Conservation (phyloP, 2,888 invertebrate genomes). For the Troides helena region DNA sequence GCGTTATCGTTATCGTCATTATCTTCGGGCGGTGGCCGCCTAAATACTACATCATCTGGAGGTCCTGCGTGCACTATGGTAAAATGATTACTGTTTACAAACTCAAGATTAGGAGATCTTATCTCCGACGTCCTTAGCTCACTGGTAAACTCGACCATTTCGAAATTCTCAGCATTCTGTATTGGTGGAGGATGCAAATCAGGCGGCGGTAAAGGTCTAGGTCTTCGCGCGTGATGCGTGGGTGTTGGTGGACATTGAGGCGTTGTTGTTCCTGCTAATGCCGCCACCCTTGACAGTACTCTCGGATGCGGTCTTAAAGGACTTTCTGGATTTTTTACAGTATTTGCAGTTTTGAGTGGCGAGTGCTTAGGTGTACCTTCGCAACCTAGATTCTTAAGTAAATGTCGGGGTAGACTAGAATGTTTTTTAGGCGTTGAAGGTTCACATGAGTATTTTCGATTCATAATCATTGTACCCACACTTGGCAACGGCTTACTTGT, state of each 20-base stretch:
- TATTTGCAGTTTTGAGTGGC: conserved; percentile 51
- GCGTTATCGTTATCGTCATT: conserved; percentile 71
- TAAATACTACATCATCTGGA: conserved; percentile 72
- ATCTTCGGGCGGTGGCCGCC: conserved; percentile 67
- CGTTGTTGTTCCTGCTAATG: conserved; percentile 76
- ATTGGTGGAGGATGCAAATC: conserved; percentile 77
- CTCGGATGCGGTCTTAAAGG: conserved; percentile 82
- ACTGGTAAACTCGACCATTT: conserved; percentile 74
- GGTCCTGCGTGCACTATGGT: conserved; percentile 76
- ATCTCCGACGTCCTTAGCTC: conserved; percentile 76
- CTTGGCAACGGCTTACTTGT: conserved; percentile 53
- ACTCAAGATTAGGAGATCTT: conserved; percentile 77
- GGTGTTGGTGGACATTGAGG: conserved; percentile 93
- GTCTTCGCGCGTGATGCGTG: conserved; percentile 89
- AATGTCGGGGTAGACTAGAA: conserved; percentile 70
- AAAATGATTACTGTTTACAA: conserved; percentile 80
- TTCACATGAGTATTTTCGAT: conserved; percentile 69
- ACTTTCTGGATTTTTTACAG: conserved; percentile 53
- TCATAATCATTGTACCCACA: conserved; percentile 70
- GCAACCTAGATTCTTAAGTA: conserved; percentile 66
- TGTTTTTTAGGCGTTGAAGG: conserved; percentile 64
- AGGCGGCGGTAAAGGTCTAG: conserved; percentile 80
- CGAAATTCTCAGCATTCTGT: conserved; percentile 69
- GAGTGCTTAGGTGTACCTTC: conserved; percentile 71
- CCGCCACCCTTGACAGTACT: conserved; percentile 80